These are phyloP conservation scores for Callospermophilus lateralis DNA, from an alignment of 2,113 vertebrate species.

Conservation along the genomic window DNA sequence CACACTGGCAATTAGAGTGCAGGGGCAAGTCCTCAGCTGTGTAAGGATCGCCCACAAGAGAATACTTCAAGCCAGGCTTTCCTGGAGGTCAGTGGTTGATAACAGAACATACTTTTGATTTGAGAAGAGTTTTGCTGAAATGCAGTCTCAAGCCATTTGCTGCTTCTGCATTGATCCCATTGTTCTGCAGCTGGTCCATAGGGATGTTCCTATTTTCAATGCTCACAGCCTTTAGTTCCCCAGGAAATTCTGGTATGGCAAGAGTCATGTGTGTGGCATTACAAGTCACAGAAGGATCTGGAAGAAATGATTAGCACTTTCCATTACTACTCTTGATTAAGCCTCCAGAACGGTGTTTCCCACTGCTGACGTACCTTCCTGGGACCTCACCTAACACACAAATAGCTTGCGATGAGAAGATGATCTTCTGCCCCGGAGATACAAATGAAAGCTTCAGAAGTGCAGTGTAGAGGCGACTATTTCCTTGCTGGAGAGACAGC, in stretches of 20 bases:
- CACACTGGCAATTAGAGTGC: not conserved
- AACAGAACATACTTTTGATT: constrained; percentile 79
- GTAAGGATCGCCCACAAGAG: not conserved
- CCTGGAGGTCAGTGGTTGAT: not conserved
- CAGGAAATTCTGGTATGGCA: constrained; percentile 86
- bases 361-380: not conserved
- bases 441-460: constrained; percentile 73
- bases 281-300: constrained; percentile 84
- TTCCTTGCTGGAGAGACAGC: constrained; percentile 73
- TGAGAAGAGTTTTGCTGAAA: constrained; percentile 79
- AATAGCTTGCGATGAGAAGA: constrained; percentile 79
- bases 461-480: constrained; percentile 74
- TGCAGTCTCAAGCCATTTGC: constrained; percentile 78
- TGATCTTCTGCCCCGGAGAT: not conserved
- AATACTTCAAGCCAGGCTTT: not conserved
- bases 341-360: not conserved
- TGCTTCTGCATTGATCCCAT: constrained; percentile 78
- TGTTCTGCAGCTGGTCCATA: constrained; percentile 66
- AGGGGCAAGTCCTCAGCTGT: not conserved
- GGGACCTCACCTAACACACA: constrained; percentile 85
- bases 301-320: not conserved
- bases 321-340: not conserved
- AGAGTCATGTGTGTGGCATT: constrained; percentile 87
- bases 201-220: constrained; percentile 71
- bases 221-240: constrained; percentile 74